Base-by-base conservation (phyloP, 2,888 invertebrate genomes). In the Brachynemurus nebulosus region DNA sequence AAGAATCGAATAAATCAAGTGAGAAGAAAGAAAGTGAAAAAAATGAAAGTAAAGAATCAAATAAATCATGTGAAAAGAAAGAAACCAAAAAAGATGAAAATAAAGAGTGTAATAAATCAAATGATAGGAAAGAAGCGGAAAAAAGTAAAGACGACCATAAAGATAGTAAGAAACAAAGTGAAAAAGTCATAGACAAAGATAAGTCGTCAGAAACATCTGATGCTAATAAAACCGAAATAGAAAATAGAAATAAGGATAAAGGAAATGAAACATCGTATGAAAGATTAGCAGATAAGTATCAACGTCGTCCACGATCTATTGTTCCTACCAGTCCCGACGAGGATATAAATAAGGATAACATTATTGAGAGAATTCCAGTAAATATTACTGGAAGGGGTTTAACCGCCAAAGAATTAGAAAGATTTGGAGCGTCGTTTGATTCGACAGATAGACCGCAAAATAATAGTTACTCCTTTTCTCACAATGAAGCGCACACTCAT, bases 241-340 rank as follows among this genome's bases (percentile, higher is more conserved):
- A 48, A 19, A 20, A 14, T 6, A 25, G 25, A 18, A 19, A 20
- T 11, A 19, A 30, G 5, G 37, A 43, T 35, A n/a, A 40, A 25
- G 42, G 36, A 37, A 30, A 17, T 36, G 40, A 30, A 17, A 21
- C 25, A 16, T 1, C 14, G 30, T 40, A 20, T 21, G 37, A 38
- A 51, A 53, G 66, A n/a, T 48, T 67, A 17, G 68, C 67, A 2
- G 63, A 65, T 47, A 69, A 68, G 53, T 68, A 67, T 46, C 62
- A 67, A 53, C 67, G 65, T 2, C 65, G 64, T 55, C 67, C 66
- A 1, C 57, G 62, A 25, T 59, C 54, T 48, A 44, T 52, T 16
- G 37, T 48, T 7, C 27, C 49, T 4, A 52, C 52, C 6, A n/a
- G 54, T 55, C n/a, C n/a, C n/a, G n/a, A n/a, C n/a, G n/a, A n/a